These are phyloP conservation scores for Phymastichus coffea DNA, from an alignment of 1,140 invertebrate genomes.

Conservation along the genomic window DNA sequence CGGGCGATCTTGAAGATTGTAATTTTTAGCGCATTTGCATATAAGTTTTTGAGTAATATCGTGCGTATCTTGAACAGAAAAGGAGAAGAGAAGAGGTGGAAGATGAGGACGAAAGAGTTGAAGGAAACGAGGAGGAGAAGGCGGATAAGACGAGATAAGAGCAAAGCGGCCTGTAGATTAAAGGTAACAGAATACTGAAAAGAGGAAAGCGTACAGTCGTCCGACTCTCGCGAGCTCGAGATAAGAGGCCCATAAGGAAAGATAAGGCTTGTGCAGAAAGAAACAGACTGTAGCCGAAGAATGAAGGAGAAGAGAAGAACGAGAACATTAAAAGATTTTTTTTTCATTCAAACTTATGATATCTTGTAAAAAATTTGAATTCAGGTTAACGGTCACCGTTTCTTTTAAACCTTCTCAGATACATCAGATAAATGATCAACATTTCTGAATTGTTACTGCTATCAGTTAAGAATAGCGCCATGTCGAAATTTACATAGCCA, in stretches of 20 bases:
- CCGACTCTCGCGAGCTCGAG: slow-evolving; percentile 2
- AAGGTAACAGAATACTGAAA: slow-evolving; percentile 26
- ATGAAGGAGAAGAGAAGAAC: neutral
- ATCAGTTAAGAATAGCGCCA: neutral
- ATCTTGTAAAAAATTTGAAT: too few relatives aligned
- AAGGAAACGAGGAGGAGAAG: slow-evolving; percentile 11
- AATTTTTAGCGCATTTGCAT: slow-evolving; percentile 7
- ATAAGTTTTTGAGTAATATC: slow-evolving; percentile 21
- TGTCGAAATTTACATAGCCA: too few relatives aligned
- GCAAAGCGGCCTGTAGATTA: slow-evolving; percentile 18
- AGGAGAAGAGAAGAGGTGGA: neutral
- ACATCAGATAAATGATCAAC: too few relatives aligned
- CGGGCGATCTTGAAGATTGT: slow-evolving; percentile 14
- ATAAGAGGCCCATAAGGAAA: slow-evolving; percentile 10
- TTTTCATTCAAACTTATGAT: too few relatives aligned
- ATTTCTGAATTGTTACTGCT: too few relatives aligned
- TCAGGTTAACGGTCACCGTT: too few relatives aligned
- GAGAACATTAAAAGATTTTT: too few relatives aligned
- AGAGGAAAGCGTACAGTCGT: slow-evolving; percentile 13
- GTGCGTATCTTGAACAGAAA: neutral
- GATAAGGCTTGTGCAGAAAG: slow-evolving; percentile 2
- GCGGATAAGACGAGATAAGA: slow-evolving; percentile 18
- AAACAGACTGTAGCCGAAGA: slow-evolving; percentile 3
- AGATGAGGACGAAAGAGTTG: neutral
- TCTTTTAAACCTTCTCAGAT: too few relatives aligned